phyloP scores from a whole-genome alignment of 2,113 vertebrate genomes.

The Muntiacus muntjak region DNA sequence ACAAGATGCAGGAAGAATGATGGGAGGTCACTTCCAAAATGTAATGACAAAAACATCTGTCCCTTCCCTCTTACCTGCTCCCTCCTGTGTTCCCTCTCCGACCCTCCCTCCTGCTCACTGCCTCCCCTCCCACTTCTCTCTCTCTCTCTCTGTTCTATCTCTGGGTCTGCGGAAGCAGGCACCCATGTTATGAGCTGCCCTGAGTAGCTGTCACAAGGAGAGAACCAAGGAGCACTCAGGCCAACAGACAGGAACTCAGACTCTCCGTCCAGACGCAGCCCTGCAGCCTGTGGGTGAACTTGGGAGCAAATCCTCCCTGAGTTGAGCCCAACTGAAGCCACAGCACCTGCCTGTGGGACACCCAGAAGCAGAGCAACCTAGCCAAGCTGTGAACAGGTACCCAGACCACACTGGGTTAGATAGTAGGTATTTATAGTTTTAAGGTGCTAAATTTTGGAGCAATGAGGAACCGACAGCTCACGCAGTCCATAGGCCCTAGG shows the following conservation, averaged over 20 bases:
- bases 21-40: background rate
- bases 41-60: background rate
- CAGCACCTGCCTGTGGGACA: background rate
- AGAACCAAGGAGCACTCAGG: background rate
- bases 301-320: background rate
- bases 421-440: background rate
- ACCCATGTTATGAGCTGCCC: background rate
- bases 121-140: background rate
- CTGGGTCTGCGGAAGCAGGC: background rate
- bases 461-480: background rate
- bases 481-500: no score
- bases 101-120: background rate
- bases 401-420: background rate
- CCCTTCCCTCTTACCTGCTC: background rate
- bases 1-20: background rate
- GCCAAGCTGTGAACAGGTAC: background rate
- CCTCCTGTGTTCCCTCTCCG: background rate
- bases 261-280: background rate
- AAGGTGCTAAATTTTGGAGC: background rate
- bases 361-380: background rate
- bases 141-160: background rate
- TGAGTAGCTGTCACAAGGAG: background rate
- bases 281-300: background rate
- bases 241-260: background rate
- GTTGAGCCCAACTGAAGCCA: background rate